Evolutionary conservation across 2,888 invertebrate species (phyloP), one percentile per base, ranked within the genome.

Genomic region (Allygus modestus): DNA sequence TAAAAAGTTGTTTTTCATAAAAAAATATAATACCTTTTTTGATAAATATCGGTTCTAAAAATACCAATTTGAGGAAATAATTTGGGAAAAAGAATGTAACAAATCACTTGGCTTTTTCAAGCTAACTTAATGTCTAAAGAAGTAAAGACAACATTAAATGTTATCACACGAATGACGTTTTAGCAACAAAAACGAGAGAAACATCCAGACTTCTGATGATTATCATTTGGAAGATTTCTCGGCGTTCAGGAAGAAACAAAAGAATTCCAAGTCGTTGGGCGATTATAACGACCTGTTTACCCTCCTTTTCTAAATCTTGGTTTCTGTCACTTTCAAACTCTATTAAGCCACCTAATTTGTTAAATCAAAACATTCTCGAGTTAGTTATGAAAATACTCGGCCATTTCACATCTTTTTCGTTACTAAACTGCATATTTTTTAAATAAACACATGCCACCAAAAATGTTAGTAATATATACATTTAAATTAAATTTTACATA

Each of bases 211-310:
- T 28, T 65, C 17, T 31, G 65, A 65, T 28, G 65, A 65, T 65
- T 28, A 65, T 65, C 65, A 65, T 65, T 65, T 31, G 65, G 65
- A 20, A 28, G 65, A 65, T 65, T 65, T 65, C 65, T 65, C 31
- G 65, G 65, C 65, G 65, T 65, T 65, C 65, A 65, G 65, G 65
- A 65, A 65, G 65, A 65, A 65, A 65, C 65, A 65, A 65, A 65
- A 65, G 65, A 2, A 65, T 65, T 65, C 65, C 65, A 15, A 65
- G 65, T 31, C 65, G 65, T 65, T 65, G 28, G 65, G 28, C n/a
- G 65, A 15, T 65, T 28, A 65, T 65, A 65, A 65, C 65, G 65
- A 65, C 65, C 65, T 65, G 65, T 65, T 28, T 65, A 65, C 65
- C 31, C 65, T 31, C 31, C 23, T 65, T 54, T 65, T 31, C 31